Evolutionary conservation across 2,797 vertebrate genomes (phyloP), one percentile per base, ranked within the genome.

Genomic region (Vireo griseus): DNA sequence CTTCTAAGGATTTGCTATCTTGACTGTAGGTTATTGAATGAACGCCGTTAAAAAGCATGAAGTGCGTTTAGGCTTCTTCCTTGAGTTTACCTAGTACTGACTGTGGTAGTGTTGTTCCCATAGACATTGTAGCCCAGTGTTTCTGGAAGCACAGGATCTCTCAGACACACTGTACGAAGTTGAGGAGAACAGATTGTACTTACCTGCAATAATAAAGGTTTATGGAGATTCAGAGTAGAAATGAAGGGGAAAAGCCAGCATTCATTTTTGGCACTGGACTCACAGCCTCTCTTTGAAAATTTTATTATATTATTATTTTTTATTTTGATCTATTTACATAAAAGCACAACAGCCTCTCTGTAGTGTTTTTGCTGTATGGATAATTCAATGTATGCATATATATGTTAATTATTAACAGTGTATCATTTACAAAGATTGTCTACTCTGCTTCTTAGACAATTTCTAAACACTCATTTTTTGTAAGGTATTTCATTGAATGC

Each of bases 71-170:
- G 40, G 9, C n/a, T 83, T 66, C 6, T 71, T 59, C 45, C 29
- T 42, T 57, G 44, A 58, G 33, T 31, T 54, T 62, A 4, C 9
- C 14, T 54, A 16, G 10, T 39, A 13, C 17, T 39, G 62, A 7
- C 31, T 66, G 0, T n/a, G 15, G 7, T 4, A 10, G 2, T 1
- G 0, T 15, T 52, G 21, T 45, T 92, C 35, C 35, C 13, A 5
- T 2, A n/a, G 29, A 19, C 0, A 0, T 21, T 22, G 37, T 37
- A 42, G 22, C 5, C 25, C 42, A 10, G 0, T 15, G 11, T 59
- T 83, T 67, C 40, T 16, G 2, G 37, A 31, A 55, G n/a, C 40
- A 48, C 26, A 40, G 25, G 12, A n/a, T 81, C 26, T 24, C 16
- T 59, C 66, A 47, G 31, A 22, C 31, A 11, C 8, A 2, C 10